Evolutionary conservation across 35 echinoderm and acorn worm genomes (phyloP), one percentile per base, ranked within the genome.

Genomic region (Acanthaster planci): DNA sequence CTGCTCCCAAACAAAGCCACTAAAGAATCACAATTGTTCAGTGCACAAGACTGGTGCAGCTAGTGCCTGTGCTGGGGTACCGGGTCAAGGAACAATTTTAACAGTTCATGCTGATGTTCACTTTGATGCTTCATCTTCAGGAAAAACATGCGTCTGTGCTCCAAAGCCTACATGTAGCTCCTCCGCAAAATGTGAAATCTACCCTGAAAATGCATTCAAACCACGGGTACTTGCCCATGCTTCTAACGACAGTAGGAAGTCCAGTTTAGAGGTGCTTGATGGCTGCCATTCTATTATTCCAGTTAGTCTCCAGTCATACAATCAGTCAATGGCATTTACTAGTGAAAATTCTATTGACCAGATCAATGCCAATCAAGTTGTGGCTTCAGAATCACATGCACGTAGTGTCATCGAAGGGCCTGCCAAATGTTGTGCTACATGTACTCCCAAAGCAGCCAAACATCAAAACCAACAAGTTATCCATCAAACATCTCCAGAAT

Each of bases 401-500:
- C n/a, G n/a, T n/a, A n/a, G n/a, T 31, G 26, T 72, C 30, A 30
- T 15, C 23, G 23, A 72, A 26, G 10, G 30, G 30, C 64, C 22
- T 31, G 30, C 5, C 8, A 67, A 67, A 31, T 15, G 9, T n/a
- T n/a, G 0, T 22, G 8, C 59, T 1, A 72, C n/a, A n/a, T n/a
- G n/a, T n/a, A n/a, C 64, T 10, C 64, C 64, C 10, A 34, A 26
- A 72, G 64, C 64, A 72, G 64, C 64, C 23, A 72, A 21, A 30
- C 22, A 26, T 26, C 23, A 72, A 27, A 72, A 72, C 8, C 23
- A 81, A 37, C 8, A 37, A 38, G 36, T 37, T 79, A 15, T 40
- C 19, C 53, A 64, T 44, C 51, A 79, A 1, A 79, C 76, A 38
- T 78, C 85, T 21, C 76, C 51, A 10, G 85, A 87, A 32, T 57